These are phyloP conservation scores for Cisticola juncidis DNA, from an alignment of 2,113 vertebrate species.

Conservation along the genomic window DNA sequence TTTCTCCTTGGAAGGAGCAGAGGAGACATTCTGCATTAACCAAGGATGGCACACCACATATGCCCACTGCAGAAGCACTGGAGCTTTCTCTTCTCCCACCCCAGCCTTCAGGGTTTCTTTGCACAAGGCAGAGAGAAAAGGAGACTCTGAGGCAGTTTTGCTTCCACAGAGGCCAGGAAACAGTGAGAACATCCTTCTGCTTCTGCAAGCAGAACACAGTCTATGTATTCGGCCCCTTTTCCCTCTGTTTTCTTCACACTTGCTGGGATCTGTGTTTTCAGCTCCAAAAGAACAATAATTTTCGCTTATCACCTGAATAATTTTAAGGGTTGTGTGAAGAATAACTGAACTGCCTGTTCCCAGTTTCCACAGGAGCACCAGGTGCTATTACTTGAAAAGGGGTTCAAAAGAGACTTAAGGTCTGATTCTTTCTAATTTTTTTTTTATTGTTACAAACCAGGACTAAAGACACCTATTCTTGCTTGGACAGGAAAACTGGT, in stretches of 20 bases:
- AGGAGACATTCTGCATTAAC: not conserved
- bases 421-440: not conserved
- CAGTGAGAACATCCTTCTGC: not conserved
- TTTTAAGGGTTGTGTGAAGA: not conserved
- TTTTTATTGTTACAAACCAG: not conserved
- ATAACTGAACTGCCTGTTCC: not conserved
- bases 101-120: not conserved
- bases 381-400: not conserved
- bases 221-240: not conserved
- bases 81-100: not conserved
- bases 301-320: not conserved
- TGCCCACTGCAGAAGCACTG: not conserved
- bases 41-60: not conserved
- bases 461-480: not conserved
- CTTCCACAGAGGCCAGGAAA: not conserved
- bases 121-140: not conserved
- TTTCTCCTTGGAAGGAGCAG: not conserved
- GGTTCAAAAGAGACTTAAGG: not conserved
- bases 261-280: not conserved
- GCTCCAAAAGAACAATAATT: not conserved
- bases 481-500: not conserved
- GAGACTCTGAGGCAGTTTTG: not conserved
- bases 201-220: not conserved
- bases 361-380: not conserved
- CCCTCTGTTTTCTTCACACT: not conserved